Evolutionary conservation across 1,140 invertebrate species (phyloP).

Genomic region (Drepana arcuata): DNA sequence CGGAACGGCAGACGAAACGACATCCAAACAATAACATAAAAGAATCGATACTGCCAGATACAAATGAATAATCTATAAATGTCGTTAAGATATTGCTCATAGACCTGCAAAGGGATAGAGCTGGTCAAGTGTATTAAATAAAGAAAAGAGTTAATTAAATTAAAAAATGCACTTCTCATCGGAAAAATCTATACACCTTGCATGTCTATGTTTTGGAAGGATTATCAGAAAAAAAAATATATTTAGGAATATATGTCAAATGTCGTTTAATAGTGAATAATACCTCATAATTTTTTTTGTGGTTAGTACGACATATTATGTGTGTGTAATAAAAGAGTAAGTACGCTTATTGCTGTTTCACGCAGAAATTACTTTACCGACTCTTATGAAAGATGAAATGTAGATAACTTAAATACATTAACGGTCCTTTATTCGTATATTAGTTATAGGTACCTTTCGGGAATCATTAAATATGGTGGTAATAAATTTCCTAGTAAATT

Average conservation of each 20-base stretch:
- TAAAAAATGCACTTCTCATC: not conserved
- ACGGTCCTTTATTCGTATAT: not conserved
- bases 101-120: slow-evolving; percentile 21
- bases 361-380: not conserved
- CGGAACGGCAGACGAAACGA: slow-evolving; percentile 37
- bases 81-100: slow-evolving; percentile 53
- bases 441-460: not conserved
- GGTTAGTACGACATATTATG: not conserved
- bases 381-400: not conserved
- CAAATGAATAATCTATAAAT: slow-evolving; percentile 69
- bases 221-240: too few relatives aligned
- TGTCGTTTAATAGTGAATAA: not conserved
- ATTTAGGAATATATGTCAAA: too few relatives aligned
- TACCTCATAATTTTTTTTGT: not conserved
- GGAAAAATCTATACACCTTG: not conserved
- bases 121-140: not conserved
- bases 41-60: slow-evolving; percentile 56
- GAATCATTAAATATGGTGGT: too few relatives aligned
- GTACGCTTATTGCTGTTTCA: not conserved
- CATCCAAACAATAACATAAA: slow-evolving; percentile 61
- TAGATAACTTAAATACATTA: not conserved
- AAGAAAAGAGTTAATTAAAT: not conserved
- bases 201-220: not conserved
- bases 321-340: not conserved
- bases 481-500: not conserved